These are phyloP conservation scores for Conger conger DNA, from an alignment of 2,113 vertebrate genomes.

Conservation along the genomic window DNA sequence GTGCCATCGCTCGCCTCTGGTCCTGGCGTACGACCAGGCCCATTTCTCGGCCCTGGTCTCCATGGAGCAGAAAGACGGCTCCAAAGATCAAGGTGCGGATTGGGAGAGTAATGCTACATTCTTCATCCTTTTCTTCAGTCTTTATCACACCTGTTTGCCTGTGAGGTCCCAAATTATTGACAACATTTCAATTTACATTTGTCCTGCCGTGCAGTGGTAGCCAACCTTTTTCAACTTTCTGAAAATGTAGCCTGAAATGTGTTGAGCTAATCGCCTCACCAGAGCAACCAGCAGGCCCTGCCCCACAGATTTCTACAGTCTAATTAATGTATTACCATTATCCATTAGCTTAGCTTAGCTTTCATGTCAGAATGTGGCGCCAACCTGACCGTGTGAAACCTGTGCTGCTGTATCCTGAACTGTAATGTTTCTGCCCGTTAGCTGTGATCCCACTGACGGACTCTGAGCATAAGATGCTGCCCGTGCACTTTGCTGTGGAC, in stretches of 20 bases:
- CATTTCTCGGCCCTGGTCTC: slow-evolving; percentile 96
- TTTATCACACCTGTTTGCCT: not conserved
- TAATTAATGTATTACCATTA: no score
- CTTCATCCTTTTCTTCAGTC: not conserved
- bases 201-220: not conserved
- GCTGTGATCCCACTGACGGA: slow-evolving; percentile 94
- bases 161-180: not conserved
- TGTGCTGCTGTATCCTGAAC: no score
- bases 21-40: slow-evolving; percentile 92
- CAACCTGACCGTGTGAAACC: not conserved
- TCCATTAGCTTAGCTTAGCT: not conserved
- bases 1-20: slow-evolving; percentile 88
- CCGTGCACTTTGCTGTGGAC: slow-evolving; percentile 93
- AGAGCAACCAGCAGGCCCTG: no score
- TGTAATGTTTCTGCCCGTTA: slow-evolving; percentile 37
- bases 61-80: slow-evolving; percentile 90
- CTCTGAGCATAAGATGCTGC: slow-evolving; percentile 93
- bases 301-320: no score
- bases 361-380: not conserved
- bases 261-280: no score
- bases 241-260: no score
- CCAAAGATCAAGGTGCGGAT: slow-evolving; percentile 85
- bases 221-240: no score
- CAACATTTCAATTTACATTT: not conserved
- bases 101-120: not conserved